phyloP scores from a whole-genome alignment of 2,888 invertebrate species.

The Pseudoips prasinana region DNA sequence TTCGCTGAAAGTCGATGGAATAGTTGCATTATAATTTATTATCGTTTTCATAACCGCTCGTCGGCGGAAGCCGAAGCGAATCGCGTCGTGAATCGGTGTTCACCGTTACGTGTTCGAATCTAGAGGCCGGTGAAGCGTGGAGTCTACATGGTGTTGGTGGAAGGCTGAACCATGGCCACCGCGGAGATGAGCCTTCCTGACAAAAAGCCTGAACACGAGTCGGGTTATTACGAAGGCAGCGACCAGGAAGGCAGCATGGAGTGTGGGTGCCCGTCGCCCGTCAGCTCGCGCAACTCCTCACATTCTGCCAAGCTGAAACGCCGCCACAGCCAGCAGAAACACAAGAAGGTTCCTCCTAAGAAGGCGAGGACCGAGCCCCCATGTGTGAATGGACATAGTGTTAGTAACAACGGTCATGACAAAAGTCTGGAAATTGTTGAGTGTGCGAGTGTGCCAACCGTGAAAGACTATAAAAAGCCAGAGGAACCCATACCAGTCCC shows the following conservation, averaged over 20 bases:
- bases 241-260: constrained; percentile 84
- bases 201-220: constrained; percentile 89
- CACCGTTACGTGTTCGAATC: background rate
- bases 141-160: constrained; percentile 66
- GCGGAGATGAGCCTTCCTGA: constrained; percentile 83
- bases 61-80: constrained; percentile 14
- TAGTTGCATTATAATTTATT: constrained; percentile 45
- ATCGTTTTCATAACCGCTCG: constrained; percentile 23
- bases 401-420: constrained; percentile 41
- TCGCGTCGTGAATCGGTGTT: background rate
- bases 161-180: constrained; percentile 74
- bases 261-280: constrained; percentile 72
- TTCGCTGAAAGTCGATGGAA: constrained; percentile 59
- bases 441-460: constrained; percentile 44
- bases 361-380: constrained; percentile 56
- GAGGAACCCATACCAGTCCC: constrained; percentile 52
- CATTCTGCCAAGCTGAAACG: constrained; percentile 67
- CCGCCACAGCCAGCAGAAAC: constrained; percentile 61
- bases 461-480: constrained; percentile 48
- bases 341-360: constrained; percentile 62
- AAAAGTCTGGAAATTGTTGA: constrained; percentile 71
- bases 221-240: constrained; percentile 91
- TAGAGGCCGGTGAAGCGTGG: constrained; percentile 29
- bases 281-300: constrained; percentile 73
- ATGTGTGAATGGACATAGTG: constrained; percentile 55